Conservation (phyloP, 2,797 vertebrate genomes). For the Melanotaenia parkinsoni region DNA sequence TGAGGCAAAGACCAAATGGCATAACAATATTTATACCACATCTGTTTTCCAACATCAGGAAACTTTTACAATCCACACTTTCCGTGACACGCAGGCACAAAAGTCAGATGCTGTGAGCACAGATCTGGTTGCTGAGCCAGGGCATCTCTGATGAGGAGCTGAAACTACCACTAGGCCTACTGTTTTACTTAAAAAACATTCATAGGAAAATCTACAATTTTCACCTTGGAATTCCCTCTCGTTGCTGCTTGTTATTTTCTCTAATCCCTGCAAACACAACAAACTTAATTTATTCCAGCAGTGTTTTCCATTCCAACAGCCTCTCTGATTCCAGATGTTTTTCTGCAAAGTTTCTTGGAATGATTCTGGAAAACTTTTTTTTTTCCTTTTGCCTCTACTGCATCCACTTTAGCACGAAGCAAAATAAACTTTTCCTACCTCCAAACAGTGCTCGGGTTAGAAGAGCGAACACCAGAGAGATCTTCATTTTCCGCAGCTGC, state of each 20-base stretch:
- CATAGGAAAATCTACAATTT: constrained; percentile 33
- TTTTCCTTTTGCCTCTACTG: background rate
- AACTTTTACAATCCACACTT: constrained; percentile 26
- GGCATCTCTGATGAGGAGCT: background rate
- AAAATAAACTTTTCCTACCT: constrained; percentile 76
- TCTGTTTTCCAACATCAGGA: constrained; percentile 4
- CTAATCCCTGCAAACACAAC: background rate
- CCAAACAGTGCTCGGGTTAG: constrained; percentile 75
- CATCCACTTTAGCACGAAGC: constrained; percentile 19
- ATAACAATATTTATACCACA: constrained; percentile 9
- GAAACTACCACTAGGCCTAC: background rate
- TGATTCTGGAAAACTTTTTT: background rate
- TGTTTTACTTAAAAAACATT: constrained; percentile 28
- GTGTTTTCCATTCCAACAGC: constrained; percentile 8
- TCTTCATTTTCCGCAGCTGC: constrained; percentile 85
- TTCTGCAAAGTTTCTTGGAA: constrained; percentile 1
- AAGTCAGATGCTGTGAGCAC: constrained; percentile 1
- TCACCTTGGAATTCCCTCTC: constrained; percentile 18
- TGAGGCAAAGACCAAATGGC: constrained; percentile 32
- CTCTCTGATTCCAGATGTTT: constrained; percentile 5
- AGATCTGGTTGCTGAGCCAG: constrained; percentile 2
- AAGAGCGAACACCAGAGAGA: constrained; percentile 80
- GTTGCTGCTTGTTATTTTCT: background rate
- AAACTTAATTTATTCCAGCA: background rate
- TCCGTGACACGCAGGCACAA: constrained; percentile 22